Evolutionary conservation across 2,888 invertebrate genomes (phyloP), one percentile per base, ranked within the genome.

Genomic region (Phrixothrix hirtus): DNA sequence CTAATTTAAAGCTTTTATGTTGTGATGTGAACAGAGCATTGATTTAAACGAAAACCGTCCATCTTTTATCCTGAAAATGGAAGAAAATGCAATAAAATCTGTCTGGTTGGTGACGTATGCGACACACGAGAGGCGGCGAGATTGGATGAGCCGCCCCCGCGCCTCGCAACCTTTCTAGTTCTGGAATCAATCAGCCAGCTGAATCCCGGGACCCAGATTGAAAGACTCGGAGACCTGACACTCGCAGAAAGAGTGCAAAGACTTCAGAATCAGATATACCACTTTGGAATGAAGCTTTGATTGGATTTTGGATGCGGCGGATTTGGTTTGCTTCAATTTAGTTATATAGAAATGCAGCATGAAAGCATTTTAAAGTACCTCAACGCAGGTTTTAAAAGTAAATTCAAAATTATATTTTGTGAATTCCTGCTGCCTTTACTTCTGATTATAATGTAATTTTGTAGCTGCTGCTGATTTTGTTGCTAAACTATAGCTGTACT

Each of bases 11-110:
- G 44, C 54, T 38, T 44, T 48, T 48, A 43, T 43, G 34, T 36
- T 43, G 37, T 25, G 37, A 48, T 14, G 31, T 31, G 42, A 46
- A 43, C 43, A 47, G 31, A 44, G 53, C 96, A 59, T 96, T 96
- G 0, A 96, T 96, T 3, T 93, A 95, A 79, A 96, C 96, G 0
- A 92, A 95, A 61, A 95, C 95, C 77, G 92, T 96, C 68, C 88
- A 95, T 81, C 92, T 94, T 0, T 75, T 94, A 12, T 86, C 81
- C 57, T 74, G 95, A 59, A 50, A 79, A 82, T 1, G 85, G 66
- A 66, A 67, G 70, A 71, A 72, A 74, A 73, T 70, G 72, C 73
- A 74, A 74, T 74, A 72, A 73, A 73, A 72, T 69, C 71, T 63
- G 70, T 70, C 71, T 68, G 70, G 66, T 68, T 66, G 66, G 71